Evolutionary conservation across 30 jellyfish, hydroid and myxozoan species (phyloP), one percentile per base, ranked within the genome.

Genomic region (Turritopsis rubra): DNA sequence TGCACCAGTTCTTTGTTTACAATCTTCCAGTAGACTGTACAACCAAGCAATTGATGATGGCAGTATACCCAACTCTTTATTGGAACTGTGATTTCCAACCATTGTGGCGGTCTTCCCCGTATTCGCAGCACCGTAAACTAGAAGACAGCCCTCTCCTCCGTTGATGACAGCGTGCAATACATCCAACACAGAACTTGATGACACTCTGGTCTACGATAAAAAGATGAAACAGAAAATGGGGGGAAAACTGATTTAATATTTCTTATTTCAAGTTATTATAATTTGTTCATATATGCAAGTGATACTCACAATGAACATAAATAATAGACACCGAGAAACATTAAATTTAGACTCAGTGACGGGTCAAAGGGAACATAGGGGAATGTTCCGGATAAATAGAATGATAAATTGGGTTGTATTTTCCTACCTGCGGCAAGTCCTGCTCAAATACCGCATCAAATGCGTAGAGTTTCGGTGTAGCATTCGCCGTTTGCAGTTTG

Each of bases 1-100:
- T 17, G 98, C 95, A 31, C 98, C 98, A 73, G 96, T 88, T 81
- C 98, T 87, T 71, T 92, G 96, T 75, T 92, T 92, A 41, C 96
- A 73, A 72, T 92, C 98, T 75, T 92, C 98, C 23, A 92, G 86
- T 1, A 92, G 90, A 29, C 87, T 95, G 72, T 92, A 92, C 26
- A 92, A 77, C 98, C 98, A 92, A 21, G 98, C 87, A 60, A 92
- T 88, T 4, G 98, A 95, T 27, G 91, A 81, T 0, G 98, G 98
- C 54, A 92, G 80, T 18, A 92, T 66, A 1, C 98, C 98, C 80
- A 88, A 54, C 54, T 72, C 87, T 71, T 73, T 88, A 31, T 83
- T 73, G 17, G 65, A 73, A 21, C 81, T 91, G 82, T 92, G 96
- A 3, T 75, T 41, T 0, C 98, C 98, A 19, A 92, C 80, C 98